Evolutionary conservation across 2,113 vertebrate species (phyloP).

Genomic region (Aegotheles bennettii): DNA sequence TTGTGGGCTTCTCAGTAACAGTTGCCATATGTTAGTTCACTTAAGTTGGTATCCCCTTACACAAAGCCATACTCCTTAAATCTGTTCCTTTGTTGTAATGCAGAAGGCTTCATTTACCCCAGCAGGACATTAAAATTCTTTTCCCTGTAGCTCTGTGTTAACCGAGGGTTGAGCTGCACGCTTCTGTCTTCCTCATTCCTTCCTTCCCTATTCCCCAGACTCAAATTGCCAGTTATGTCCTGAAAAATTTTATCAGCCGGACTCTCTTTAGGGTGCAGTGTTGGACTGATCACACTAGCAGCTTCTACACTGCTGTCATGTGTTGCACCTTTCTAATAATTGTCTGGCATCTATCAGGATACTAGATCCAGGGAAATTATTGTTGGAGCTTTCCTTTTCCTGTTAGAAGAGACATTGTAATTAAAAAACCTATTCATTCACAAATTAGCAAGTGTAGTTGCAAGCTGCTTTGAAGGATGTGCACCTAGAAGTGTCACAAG

Average conservation of each 20-base stretch:
- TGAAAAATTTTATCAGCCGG: neutral
- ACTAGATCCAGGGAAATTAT: neutral
- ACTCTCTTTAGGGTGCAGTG: neutral
- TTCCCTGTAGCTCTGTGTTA: neutral
- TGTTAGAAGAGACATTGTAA: neutral
- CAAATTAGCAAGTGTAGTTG: neutral
- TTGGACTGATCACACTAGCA: neutral
- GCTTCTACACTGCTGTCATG: neutral
- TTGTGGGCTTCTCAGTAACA: neutral
- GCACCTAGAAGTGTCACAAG: neutral
- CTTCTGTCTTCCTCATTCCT: neutral
- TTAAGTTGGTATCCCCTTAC: constrained; percentile 16
- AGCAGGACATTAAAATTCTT: neutral
- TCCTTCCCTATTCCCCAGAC: neutral
- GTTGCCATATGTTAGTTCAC: constrained; percentile 1
- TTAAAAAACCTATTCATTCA: neutral
- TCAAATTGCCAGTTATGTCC: neutral
- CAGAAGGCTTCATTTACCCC: neutral
- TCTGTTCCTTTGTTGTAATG: constrained; percentile 7
- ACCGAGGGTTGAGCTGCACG: fast-evolving
- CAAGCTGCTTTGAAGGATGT: neutral
- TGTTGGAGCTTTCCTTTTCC: neutral
- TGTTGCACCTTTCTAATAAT: neutral
- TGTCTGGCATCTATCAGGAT: neutral
- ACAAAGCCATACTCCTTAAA: neutral